Evolutionary conservation across 2,113 vertebrate species (phyloP).

Genomic region (Bufo bufo): DNA sequence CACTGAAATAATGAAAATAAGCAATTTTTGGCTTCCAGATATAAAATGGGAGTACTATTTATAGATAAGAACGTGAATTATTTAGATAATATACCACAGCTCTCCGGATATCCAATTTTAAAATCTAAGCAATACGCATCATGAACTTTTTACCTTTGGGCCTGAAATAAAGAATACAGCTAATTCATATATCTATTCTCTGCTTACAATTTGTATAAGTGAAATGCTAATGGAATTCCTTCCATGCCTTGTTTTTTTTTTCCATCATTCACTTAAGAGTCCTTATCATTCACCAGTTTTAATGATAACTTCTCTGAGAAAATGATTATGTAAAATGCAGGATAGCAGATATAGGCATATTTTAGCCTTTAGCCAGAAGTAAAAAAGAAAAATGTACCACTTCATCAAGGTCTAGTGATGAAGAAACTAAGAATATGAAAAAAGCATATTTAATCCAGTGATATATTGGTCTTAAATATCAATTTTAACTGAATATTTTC

Average conservation of each 20-base stretch:
- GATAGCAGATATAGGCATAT: slow-evolving; percentile 16
- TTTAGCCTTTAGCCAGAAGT: slow-evolving; percentile 33
- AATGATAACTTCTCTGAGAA: slow-evolving; percentile 44
- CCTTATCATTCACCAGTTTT: slow-evolving; percentile 38
- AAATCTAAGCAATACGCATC: background rate
- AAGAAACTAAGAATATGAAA: slow-evolving; percentile 31
- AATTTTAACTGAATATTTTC: slow-evolving; percentile 16
- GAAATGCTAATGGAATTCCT: slow-evolving; percentile 33
- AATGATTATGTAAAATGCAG: slow-evolving; percentile 49
- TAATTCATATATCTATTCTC: slow-evolving; percentile 26
- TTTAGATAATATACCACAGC: background rate
- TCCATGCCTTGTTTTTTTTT: slow-evolving; percentile 30
- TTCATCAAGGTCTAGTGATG: slow-evolving; percentile 45
- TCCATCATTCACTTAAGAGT: slow-evolving; percentile 37
- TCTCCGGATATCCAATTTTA: slow-evolving; percentile 11
- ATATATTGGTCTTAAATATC: background rate
- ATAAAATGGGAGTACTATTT: background rate
- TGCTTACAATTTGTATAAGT: slow-evolving; percentile 20
- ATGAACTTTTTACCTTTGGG: slow-evolving; percentile 24
- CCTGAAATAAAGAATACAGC: slow-evolving; percentile 16
- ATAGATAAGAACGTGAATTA: background rate
- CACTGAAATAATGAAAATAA: background rate
- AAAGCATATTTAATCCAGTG: slow-evolving; percentile 9
- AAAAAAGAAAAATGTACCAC: slow-evolving; percentile 21
- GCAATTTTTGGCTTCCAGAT: background rate